Evolutionary conservation across 1,140 invertebrate species (phyloP), one percentile per base, ranked within the genome.

Genomic region (Orchestia grillus): DNA sequence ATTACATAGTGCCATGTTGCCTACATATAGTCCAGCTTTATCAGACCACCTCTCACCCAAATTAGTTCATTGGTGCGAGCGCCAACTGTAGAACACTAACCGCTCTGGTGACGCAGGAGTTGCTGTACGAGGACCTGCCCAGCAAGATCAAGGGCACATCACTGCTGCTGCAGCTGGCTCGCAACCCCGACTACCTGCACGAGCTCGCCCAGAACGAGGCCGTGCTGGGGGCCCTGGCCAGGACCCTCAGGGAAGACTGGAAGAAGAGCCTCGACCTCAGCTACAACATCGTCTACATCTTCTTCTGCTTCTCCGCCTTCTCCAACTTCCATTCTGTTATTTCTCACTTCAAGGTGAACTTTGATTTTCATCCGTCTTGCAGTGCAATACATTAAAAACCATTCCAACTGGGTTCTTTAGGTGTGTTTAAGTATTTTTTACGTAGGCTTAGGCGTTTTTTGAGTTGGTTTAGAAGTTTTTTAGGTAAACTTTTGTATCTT

Each of bases 241-340:
- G 99, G 97, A 99, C 99, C 45, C 97, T 99, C 87, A 98, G 99
- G 97, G 99, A 99, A 98, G 99, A 99, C 97, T 99, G 99, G 98
- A 99, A 98, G 97, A 98, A 98, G 97, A 99, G 99, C 97, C 98
- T 99, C 97, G 99, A 99, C 97, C 97, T 99, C 47, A 99, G 99
- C 96, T 99, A 99, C 97, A 99, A 99, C 97, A 99, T 99, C 97
- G 98, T 99, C 96, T 99, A 99, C 97, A 99, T 99, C 96, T 99
- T 99, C 97, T 99, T 99, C 97, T 99, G 99, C 97, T 99, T 99
- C 97, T 99, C 99, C 28, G 98, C 98, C n/a, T 99, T 99, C 97
- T 98, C 98, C 97, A 98, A 99, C 97, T 99, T 99, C 97, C 99
- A 99, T 97, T 98, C 98, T 77, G 98, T 99, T 28, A 98, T 99